Conservation (phyloP, 2,888 invertebrate genomes). For the Alsophila aescularia region DNA sequence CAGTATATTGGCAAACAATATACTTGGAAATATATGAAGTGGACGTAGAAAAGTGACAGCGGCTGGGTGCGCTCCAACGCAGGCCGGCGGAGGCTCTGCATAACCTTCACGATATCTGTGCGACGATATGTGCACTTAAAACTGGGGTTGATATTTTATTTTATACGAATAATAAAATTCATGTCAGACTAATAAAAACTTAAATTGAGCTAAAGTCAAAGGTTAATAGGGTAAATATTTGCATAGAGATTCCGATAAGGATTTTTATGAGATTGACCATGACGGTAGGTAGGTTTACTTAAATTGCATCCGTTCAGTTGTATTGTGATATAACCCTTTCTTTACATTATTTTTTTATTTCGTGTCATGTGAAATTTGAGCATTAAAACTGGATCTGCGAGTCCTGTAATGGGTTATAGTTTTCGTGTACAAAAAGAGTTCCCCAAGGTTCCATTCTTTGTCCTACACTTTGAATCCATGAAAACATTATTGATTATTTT, state of each 20-base stretch:
- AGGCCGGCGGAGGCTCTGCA: slow-evolving; percentile 17
- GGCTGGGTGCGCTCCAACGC: slow-evolving; percentile 49
- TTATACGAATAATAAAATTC: slow-evolving; percentile 22
- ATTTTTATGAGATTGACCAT: slow-evolving; percentile 6
- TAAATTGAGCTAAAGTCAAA: slow-evolving; percentile 24
- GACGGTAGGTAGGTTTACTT: background rate
- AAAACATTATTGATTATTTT: no score
- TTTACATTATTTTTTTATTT: no score
- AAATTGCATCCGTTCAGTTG: background rate
- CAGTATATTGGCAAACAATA: slow-evolving; percentile 70
- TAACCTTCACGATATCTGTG: slow-evolving; percentile 29
- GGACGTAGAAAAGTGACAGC: slow-evolving; percentile 68
- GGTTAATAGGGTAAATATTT: slow-evolving; percentile 21
- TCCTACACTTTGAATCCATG: no score
- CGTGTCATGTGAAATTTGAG: no score
- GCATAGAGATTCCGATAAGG: slow-evolving; percentile 15
- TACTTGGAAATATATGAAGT: slow-evolving; percentile 72
- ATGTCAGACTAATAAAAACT: slow-evolving; percentile 15
- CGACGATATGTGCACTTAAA: slow-evolving; percentile 33
- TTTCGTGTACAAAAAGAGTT: background rate
- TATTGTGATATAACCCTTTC: no score
- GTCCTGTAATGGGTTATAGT: no score
- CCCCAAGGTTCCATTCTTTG: background rate
- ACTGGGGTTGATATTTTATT: slow-evolving; percentile 31
- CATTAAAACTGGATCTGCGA: no score